phyloP scores from a whole-genome alignment of 2,888 invertebrate genomes.

The Catocala nupta region DNA sequence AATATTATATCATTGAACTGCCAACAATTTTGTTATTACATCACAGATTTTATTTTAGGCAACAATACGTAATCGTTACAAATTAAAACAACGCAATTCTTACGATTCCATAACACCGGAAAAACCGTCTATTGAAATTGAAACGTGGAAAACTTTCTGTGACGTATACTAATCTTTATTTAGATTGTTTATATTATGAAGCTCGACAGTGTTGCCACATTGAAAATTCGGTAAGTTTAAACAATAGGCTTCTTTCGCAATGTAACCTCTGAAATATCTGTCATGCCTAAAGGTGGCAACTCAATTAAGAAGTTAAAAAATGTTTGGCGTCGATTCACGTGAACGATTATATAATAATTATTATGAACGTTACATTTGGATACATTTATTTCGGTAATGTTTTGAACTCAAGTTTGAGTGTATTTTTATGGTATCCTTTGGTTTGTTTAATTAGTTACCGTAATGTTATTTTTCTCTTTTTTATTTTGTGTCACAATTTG shows the following conservation, averaged over 20 bases:
- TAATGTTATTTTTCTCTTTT: neutral
- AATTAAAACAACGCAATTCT: neutral
- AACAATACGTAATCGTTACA: slow-evolving; percentile 3
- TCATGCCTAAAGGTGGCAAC: slow-evolving; percentile 62
- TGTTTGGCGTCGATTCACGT: slow-evolving; percentile 57
- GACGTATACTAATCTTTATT: slow-evolving; percentile 20
- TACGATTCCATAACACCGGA: neutral
- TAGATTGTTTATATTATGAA: slow-evolving; percentile 19
- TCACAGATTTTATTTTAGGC: slow-evolving; percentile 5
- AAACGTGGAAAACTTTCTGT: slow-evolving; percentile 16
- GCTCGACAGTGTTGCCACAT: slow-evolving; percentile 16
- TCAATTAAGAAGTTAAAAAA: slow-evolving; percentile 65
- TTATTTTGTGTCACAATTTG: neutral
- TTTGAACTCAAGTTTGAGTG: slow-evolving; percentile 24
- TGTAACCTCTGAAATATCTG: slow-evolving; percentile 58
- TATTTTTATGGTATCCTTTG: slow-evolving; percentile 8
- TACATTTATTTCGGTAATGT: slow-evolving; percentile 54
- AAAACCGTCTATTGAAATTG: slow-evolving; percentile 2
- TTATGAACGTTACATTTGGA: slow-evolving; percentile 52
- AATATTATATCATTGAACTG: neutral
- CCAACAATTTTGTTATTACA: slow-evolving; percentile 1
- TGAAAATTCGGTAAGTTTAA: slow-evolving; percentile 28
- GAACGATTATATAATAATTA: slow-evolving; percentile 60
- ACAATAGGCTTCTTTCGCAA: slow-evolving; percentile 26
- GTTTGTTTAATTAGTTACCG: slow-evolving; percentile 15